Conservation (phyloP, 2,797 vertebrate genomes). For the Otolemur crassicaudatus region DNA sequence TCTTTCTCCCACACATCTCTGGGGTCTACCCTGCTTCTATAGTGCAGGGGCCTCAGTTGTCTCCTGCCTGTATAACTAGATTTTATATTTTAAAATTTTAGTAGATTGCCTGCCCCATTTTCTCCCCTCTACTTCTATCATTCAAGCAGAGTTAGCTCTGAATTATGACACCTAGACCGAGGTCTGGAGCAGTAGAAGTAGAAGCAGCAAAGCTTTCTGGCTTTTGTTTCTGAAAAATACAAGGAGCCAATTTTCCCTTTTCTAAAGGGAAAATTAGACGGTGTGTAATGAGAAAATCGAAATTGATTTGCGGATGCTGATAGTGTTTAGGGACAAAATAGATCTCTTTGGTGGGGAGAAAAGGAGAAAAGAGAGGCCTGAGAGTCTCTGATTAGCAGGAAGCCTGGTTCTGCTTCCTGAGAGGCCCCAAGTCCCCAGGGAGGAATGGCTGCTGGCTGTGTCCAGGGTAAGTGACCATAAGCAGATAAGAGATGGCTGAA, state of each 20-base stretch:
- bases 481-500: background rate
- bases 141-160: slow-evolving; percentile 4
- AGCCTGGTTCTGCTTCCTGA: background rate
- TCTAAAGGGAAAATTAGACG: slow-evolving; percentile 57
- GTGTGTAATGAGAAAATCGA: background rate
- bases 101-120: background rate
- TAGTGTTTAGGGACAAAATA: slow-evolving; percentile 36
- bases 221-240: slow-evolving; percentile 45
- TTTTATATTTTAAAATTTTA: slow-evolving; percentile 16
- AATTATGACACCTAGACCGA: background rate
- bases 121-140: background rate
- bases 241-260: background rate
- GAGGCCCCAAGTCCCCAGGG: background rate
- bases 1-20: background rate
- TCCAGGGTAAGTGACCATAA: background rate
- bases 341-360: background rate
- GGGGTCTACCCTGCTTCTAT: background rate
- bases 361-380: background rate
- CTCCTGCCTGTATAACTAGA: background rate
- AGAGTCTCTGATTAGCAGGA: background rate
- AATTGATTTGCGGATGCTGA: slow-evolving; percentile 54
- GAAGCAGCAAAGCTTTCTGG: background rate
- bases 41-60: background rate
- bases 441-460: background rate
- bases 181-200: background rate